phyloP scores from a whole-genome alignment of 2,797 vertebrate species.

The Stomatorhinus walkeri region DNA sequence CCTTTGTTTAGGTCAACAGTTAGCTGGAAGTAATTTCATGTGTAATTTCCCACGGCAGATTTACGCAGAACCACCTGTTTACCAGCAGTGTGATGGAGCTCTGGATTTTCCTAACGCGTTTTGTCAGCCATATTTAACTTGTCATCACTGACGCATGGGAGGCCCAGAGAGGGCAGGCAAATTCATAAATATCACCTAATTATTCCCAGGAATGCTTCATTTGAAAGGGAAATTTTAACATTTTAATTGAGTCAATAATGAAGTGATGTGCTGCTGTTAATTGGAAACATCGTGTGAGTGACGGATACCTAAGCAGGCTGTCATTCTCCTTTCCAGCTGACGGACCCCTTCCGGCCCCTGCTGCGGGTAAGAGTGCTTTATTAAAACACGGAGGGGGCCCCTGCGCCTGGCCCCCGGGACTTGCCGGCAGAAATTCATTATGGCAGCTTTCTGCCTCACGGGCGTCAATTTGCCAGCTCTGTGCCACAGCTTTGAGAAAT shows the following conservation, averaged over 20 bases:
- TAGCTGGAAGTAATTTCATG: conserved; percentile 10
- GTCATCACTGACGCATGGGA: conserved; percentile 38
- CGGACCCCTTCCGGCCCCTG: conserved; percentile 94
- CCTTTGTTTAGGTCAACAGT: background rate
- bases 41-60: conserved; percentile 18
- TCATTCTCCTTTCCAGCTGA: conserved; percentile 80
- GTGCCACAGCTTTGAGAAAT: background rate
- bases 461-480: conserved; percentile 33
- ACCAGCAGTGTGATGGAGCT: background rate
- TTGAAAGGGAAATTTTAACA: conserved; percentile 74
- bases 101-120: conserved; percentile 12
- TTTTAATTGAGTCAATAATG: conserved; percentile 72
- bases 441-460: conserved; percentile 34
- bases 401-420: conserved; percentile 35
- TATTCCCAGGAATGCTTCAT: conserved; percentile 66
- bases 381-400: conserved; percentile 43
- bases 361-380: conserved; percentile 82
- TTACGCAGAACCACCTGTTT: conserved; percentile 18
- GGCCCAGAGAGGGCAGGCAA: conserved; percentile 34
- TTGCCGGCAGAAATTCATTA: conserved; percentile 42
- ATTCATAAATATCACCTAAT: conserved; percentile 60
- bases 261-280: conserved; percentile 69
- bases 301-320: conserved; percentile 69
- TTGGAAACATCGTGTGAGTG: conserved; percentile 72
- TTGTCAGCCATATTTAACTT: conserved; percentile 38